Percentiles rank a stretch among this genome's conserved stretches.
Conservation (phyloP, 2,888 invertebrate genomes). For the Rugalucina vietnamica region DNA sequence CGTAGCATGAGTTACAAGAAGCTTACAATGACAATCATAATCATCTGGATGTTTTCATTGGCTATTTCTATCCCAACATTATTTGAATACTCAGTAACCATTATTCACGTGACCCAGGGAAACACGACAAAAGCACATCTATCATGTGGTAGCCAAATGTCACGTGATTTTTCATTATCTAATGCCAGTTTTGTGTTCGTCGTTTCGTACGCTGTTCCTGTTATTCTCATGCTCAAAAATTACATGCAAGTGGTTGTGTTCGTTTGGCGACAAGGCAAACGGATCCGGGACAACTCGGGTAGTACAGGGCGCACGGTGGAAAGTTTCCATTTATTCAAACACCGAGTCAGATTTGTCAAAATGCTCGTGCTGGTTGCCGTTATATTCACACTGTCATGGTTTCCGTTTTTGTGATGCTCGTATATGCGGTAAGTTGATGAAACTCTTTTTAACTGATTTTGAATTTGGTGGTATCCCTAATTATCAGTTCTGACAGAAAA, state of each 20-base stretch:
- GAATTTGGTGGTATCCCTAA: too few species aligned
- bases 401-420: conserved; percentile 63
- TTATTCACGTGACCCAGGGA: background rate
- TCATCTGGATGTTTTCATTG: conserved; percentile 52
- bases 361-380: conserved; percentile 64
- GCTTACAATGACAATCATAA: conserved; percentile 44
- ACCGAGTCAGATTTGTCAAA: conserved; percentile 32
- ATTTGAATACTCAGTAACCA: conserved; percentile 52
- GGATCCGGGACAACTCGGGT: background rate
- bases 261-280: background rate
- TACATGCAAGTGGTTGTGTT: conserved; percentile 5
- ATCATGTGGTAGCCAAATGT: conserved; percentile 31
- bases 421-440: conserved; percentile 65
- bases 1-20: conserved; percentile 40
- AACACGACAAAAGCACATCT: background rate
- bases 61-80: conserved; percentile 57
- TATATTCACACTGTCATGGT: conserved; percentile 67
- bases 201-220: conserved; percentile 60
- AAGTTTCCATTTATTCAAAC: background rate
- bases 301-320: background rate
- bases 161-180: conserved; percentile 21
- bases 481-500: too few species aligned
- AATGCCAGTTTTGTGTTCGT: conserved; percentile 57
- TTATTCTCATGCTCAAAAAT: conserved; percentile 25
- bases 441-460: too few species aligned